Percentiles rank a stretch among this genome's conserved stretches.
These are phyloP conservation scores for Dicyrtoma fusca DNA, from an alignment of 2,888 invertebrate genomes.

Conservation along the genomic window DNA sequence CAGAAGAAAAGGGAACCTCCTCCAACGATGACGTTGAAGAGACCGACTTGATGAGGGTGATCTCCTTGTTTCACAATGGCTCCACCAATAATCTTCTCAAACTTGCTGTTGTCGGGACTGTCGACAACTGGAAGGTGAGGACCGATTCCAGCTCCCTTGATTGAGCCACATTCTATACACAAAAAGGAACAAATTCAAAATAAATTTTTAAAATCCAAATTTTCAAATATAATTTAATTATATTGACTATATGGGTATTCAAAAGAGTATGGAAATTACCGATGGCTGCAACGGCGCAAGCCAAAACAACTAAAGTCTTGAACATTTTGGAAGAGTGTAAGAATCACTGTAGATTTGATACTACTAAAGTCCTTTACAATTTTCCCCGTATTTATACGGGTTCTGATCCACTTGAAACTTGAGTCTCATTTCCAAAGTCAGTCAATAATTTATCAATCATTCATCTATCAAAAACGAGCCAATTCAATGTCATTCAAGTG, in stretches of 20 bases:
- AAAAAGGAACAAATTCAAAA: background rate
- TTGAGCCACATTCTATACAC: constrained; percentile 4
- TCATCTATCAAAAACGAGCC: no score
- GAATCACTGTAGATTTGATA: background rate
- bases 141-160: background rate
- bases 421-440: no score
- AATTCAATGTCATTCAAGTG: no score
- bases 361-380: no score
- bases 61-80: constrained; percentile 3
- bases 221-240: no score
- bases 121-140: background rate
- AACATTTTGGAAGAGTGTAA: constrained; percentile 9
- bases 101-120: no score
- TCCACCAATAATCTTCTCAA: constrained; percentile 23
- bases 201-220: background rate
- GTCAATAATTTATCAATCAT: no score
- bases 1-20: constrained; percentile 6
- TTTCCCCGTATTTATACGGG: no score
- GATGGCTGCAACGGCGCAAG: constrained; percentile 7
- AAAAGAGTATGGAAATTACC: constrained; percentile 1
- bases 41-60: constrained; percentile 12
- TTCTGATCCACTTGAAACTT: background rate
- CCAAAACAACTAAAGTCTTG: constrained; percentile 1
- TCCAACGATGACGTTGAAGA: background rate
- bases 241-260: no score